Conservation (phyloP, 2,888 invertebrate genomes). For the Lepeophtheirus nordmannii region DNA sequence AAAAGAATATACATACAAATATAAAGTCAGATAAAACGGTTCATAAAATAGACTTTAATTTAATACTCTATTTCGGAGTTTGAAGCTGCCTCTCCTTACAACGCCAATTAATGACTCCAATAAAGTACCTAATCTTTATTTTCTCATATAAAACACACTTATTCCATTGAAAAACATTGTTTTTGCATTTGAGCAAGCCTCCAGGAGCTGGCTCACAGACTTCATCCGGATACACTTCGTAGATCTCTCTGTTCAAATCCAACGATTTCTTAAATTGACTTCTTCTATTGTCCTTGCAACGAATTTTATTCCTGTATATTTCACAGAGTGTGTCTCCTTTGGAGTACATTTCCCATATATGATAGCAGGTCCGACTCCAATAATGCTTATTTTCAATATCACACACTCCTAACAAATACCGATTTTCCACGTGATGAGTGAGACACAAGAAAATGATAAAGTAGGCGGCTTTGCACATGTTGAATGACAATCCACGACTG, state of each 20-base stretch:
- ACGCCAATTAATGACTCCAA: neutral
- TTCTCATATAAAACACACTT: neutral
- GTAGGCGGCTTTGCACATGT: too few relatives aligned
- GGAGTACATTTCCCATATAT: neutral
- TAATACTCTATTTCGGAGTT: neutral
- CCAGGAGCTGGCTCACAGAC: neutral
- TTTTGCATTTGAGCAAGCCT: neutral
- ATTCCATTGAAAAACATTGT: neutral
- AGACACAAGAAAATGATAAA: too few relatives aligned
- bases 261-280: neutral
- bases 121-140: neutral
- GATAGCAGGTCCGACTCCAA: neutral
- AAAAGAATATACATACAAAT: too few relatives aligned
- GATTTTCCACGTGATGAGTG: neutral
- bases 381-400: neutral
- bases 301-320: neutral
- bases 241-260: neutral
- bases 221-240: neutral
- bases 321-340: neutral
- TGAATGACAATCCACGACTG: too few relatives aligned
- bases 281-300: neutral
- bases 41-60: neutral
- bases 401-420: neutral
- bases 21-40: too few relatives aligned
- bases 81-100: slow-evolving; percentile 1